Evolutionary conservation across 2,797 vertebrate genomes (phyloP).

Genomic region (Picus viridis): DNA sequence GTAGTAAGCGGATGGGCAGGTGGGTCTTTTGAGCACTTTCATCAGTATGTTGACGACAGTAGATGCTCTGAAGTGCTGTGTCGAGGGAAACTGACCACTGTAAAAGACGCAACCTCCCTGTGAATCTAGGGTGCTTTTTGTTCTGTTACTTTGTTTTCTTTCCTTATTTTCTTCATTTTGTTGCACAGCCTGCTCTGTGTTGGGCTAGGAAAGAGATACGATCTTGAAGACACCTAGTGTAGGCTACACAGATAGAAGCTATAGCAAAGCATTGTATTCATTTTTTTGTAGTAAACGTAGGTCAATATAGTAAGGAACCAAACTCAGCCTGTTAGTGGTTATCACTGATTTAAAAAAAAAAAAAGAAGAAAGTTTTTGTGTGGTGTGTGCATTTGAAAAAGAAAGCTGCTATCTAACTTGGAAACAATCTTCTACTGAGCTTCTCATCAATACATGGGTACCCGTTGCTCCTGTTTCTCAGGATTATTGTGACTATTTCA

Average conservation of each 20-base stretch:
- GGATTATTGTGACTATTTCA: neutral
- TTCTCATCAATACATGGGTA: rapidly evolving
- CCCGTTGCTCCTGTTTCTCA: rapidly evolving
- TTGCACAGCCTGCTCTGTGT: rapidly evolving
- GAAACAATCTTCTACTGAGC: neutral
- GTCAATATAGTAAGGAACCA: neutral
- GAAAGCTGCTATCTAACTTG: neutral
- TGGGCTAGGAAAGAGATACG: rapidly evolving
- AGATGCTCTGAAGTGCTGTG: neutral
- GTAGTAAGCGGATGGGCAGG: neutral
- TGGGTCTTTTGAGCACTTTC: neutral
- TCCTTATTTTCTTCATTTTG: neutral
- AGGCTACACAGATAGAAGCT: rapidly evolving
- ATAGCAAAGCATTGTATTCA: neutral
- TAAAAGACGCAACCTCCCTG: no score
- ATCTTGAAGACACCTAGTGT: neutral
- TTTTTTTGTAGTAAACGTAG: neutral
- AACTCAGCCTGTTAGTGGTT: neutral
- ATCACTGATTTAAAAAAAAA: neutral
- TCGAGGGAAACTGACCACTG: neutral
- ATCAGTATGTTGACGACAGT: rapidly evolving
- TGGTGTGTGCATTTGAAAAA: neutral
- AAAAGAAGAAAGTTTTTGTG: no score
- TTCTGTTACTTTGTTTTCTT: rapidly evolving
- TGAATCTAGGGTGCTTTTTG: neutral